Conservation (phyloP, 2,113 vertebrate species). For the Callorhinus ursinus region DNA sequence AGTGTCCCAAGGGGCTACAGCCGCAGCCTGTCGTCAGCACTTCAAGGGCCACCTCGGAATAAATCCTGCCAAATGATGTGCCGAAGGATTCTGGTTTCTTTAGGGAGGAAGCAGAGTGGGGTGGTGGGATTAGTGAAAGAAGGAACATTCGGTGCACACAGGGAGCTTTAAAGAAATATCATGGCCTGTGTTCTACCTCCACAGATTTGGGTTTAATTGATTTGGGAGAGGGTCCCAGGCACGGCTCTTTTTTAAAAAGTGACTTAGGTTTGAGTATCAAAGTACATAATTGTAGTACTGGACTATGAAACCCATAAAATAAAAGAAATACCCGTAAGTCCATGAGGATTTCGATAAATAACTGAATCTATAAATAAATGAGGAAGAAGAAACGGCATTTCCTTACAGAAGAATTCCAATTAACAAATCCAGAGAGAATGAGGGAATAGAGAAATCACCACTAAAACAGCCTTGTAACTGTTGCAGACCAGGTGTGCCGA, state of each 20-base stretch:
- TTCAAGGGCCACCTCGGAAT: neutral
- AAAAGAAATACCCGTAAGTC: slow-evolving; percentile 19
- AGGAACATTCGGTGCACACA: neutral
- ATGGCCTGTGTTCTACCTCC: neutral
- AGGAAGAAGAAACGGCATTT: neutral
- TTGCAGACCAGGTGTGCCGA: neutral
- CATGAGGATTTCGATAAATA: slow-evolving; percentile 6
- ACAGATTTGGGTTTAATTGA: neutral
- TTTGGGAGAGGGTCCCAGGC: neutral
- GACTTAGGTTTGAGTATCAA: slow-evolving; percentile 17
- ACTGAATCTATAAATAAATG: neutral
- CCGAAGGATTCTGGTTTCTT: neutral
- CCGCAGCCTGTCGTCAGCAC: neutral
- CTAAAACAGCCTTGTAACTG: neutral
- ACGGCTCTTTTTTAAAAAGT: neutral
- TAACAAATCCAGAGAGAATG: neutral
- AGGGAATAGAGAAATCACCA: neutral
- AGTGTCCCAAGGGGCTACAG: neutral
- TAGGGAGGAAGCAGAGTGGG: neutral
- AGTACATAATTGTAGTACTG: slow-evolving; percentile 8
- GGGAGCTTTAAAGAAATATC: neutral
- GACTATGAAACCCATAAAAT: neutral
- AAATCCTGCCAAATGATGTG: neutral
- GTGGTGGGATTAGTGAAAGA: neutral
- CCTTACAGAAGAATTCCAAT: slow-evolving; percentile 15